Conservation (phyloP, 2,113 vertebrate species). For the Oreochromis niloticus region DNA sequence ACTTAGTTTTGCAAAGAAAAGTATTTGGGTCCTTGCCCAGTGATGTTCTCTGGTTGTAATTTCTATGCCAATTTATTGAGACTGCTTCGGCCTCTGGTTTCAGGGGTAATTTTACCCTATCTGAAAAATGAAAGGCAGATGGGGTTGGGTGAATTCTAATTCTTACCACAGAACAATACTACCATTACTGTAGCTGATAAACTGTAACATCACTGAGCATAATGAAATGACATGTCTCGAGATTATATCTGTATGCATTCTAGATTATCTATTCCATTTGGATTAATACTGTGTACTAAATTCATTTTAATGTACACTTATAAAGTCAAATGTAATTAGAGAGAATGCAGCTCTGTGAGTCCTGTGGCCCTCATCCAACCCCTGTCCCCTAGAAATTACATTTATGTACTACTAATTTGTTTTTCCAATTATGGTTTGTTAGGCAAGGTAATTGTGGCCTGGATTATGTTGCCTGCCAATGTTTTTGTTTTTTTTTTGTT, state of each 20-base stretch:
- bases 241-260: background rate
- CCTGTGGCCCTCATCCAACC: background rate
- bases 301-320: background rate
- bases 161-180: background rate
- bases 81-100: background rate
- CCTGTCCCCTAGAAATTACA: background rate
- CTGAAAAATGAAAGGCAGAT: background rate
- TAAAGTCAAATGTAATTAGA: background rate
- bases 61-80: background rate
- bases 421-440: slow-evolving; percentile 11
- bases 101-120: background rate
- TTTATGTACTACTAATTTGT: background rate
- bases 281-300: slow-evolving; percentile 24
- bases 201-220: background rate
- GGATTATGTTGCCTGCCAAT: slow-evolving; percentile 4
- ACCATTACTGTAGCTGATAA: background rate
- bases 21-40: background rate
- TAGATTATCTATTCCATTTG: slow-evolving; percentile 32
- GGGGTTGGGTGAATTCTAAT: background rate
- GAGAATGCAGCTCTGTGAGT: background rate
- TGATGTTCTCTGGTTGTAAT: background rate
- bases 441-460: background rate
- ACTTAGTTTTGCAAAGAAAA: background rate
- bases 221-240: slow-evolving; percentile 4
- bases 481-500: background rate